Conservation (phyloP, 2,888 invertebrate genomes). For the Alsophila aescularia region DNA sequence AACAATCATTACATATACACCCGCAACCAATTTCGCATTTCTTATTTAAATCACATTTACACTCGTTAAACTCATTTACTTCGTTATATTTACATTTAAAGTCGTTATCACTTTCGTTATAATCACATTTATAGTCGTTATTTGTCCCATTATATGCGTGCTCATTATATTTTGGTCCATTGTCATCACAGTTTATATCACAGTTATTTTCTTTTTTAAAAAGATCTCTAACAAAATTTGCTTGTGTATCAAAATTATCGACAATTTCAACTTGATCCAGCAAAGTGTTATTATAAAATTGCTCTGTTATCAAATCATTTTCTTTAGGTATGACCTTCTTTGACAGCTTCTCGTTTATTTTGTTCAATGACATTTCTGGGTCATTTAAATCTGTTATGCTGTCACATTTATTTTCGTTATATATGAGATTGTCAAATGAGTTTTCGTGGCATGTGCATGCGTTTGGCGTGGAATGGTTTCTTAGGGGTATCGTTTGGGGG, state of each 20-base stretch:
- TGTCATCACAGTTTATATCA: constrained; percentile 32
- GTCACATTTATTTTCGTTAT: constrained; percentile 15
- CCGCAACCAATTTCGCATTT: constrained; percentile 68
- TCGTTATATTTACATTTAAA: constrained; percentile 35
- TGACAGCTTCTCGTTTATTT: constrained; percentile 52
- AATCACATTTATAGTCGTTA: constrained; percentile 7
- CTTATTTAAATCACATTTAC: constrained; percentile 44
- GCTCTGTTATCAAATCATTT: constrained; percentile 64
- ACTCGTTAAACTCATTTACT: constrained; percentile 39
- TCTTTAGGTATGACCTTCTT: constrained; percentile 60
- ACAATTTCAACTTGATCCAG: constrained; percentile 55
- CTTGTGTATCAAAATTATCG: constrained; percentile 68
- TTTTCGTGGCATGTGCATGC: constrained; percentile 51
- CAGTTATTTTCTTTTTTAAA: constrained; percentile 49
- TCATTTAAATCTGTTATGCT: constrained; percentile 36
- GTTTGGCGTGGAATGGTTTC: constrained; percentile 49
- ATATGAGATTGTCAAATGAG: constrained; percentile 17
- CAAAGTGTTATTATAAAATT: constrained; percentile 67
- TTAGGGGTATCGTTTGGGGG: constrained; percentile 60
- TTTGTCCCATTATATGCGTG: not conserved
- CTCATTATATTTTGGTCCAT: not conserved
- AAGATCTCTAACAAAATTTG: constrained; percentile 69
- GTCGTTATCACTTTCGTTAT: constrained; percentile 1
- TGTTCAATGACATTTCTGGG: constrained; percentile 42
- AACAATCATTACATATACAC: constrained; percentile 75